A percentile compares a stretch with the other conserved stretches of the same genome.
phyloP scores from a whole-genome alignment of 2,888 invertebrate species.

The Plebejus anna region DNA sequence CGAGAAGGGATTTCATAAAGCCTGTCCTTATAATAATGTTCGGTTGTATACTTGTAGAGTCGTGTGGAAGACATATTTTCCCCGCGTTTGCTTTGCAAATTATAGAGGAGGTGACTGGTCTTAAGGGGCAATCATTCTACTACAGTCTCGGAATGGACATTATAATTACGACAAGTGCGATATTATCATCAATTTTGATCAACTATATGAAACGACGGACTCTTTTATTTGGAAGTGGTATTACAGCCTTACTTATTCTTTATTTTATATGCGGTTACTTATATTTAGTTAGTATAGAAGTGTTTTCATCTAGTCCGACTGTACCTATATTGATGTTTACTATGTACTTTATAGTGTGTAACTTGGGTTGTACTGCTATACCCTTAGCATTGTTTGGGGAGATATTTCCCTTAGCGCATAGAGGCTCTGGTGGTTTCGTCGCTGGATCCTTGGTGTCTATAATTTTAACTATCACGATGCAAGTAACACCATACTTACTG shows the following conservation, averaged over 20 bases:
- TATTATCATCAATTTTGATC: constrained; percentile 51
- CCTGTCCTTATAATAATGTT: constrained; percentile 50
- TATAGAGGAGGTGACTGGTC: constrained; percentile 49
- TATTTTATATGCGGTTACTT: constrained; percentile 47
- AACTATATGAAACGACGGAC: constrained; percentile 52
- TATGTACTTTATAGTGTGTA: constrained; percentile 52
- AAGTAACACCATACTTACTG: constrained; percentile 51
- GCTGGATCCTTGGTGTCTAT: constrained; percentile 48
- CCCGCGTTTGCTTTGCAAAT: constrained; percentile 57
- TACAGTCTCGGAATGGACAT: constrained; percentile 54
- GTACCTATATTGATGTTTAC: constrained; percentile 51
- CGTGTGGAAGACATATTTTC: constrained; percentile 55
- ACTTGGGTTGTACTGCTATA: constrained; percentile 59
- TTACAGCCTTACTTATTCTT: constrained; percentile 46
- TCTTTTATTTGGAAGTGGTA: constrained; percentile 53
- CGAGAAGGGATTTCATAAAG: constrained; percentile 50
- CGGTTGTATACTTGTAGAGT: constrained; percentile 48
- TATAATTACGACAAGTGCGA: constrained; percentile 49
- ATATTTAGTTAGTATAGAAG: constrained; percentile 43
- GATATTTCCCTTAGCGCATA: constrained; percentile 56
- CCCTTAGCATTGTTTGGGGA: constrained; percentile 59
- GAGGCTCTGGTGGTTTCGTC: constrained; percentile 49
- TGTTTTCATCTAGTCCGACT: constrained; percentile 45
- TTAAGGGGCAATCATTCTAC: constrained; percentile 47
- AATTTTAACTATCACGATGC: constrained; percentile 45